Evolutionary conservation across 2,113 vertebrate genomes (phyloP).

Genomic region (Himantopus leucocephalus): DNA sequence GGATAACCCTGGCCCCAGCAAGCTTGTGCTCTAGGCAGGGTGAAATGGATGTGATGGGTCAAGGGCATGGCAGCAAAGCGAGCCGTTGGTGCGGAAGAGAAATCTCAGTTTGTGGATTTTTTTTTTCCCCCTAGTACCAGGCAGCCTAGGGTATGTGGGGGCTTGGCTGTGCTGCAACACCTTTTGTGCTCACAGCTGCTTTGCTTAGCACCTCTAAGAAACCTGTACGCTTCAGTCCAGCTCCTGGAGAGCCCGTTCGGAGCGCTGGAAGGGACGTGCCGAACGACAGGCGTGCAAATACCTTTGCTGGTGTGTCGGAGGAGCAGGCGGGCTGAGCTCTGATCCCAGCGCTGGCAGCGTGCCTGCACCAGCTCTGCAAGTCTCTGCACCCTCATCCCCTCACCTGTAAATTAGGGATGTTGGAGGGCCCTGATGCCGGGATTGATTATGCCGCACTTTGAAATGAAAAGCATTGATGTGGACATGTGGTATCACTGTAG

Average conservation of each 20-base stretch:
- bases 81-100: fast-evolving
- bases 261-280: not conserved
- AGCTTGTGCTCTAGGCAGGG: not conserved
- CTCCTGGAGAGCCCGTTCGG: not conserved
- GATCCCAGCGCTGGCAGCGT: not conserved
- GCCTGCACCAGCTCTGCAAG: not conserved
- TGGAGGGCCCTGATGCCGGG: fast-evolving
- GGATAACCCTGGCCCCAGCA: not conserved
- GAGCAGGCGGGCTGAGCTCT: not conserved
- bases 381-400: not conserved
- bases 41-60: fast-evolving
- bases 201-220: not conserved
- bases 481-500: not conserved
- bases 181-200: not conserved
- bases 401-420: not conserved
- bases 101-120: not conserved
- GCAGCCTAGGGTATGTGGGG: not conserved
- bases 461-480: fast-evolving
- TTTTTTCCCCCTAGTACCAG: not conserved
- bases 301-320: not conserved
- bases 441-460: not conserved
- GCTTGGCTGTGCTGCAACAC: not conserved
- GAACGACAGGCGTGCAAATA: fast-evolving
- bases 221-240: fast-evolving
- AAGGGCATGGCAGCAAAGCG: fast-evolving